Evolutionary conservation across 1,140 invertebrate species (phyloP), one percentile per base, ranked within the genome.

Genomic region (Bemisia tabaci): DNA sequence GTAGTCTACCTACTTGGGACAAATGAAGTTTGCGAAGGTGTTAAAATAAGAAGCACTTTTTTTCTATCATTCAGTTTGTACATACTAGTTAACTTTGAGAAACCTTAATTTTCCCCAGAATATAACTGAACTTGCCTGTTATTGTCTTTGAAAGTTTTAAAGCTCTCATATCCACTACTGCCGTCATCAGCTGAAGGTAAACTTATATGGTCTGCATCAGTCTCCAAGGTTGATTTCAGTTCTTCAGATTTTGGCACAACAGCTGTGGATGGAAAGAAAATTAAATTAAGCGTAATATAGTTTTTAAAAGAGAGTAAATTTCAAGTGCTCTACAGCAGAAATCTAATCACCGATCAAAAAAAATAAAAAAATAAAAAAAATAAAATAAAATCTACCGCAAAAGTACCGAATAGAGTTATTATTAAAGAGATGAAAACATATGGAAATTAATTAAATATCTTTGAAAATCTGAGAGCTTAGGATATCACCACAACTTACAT

Each of bases 81-180:
- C n/a, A n/a, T n/a, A n/a, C n/a, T n/a, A n/a, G n/a, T n/a, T n/a
- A n/a, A n/a, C n/a, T n/a, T n/a, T n/a, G n/a, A n/a, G n/a, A n/a
- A n/a, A n/a, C n/a, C n/a, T n/a, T n/a, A n/a, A n/a, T n/a, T n/a
- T n/a, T n/a, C n/a, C n/a, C n/a, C n/a, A n/a, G n/a, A n/a, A n/a
- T n/a, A n/a, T n/a, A n/a, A n/a, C n/a, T n/a, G n/a, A n/a, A 27
- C 21, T 21, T 66, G 66, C 68, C 65, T 61, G 2, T 66, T 65
- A 58, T 23, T 64, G 39, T 76, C 79, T 70, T 85, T 85, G 69
- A 85, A 82, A 68, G 84, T 87, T 59, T 70, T 70, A 71, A 91
- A 87, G 72, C 89, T 92, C 72, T 92, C 89, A 71, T 92, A 92
- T 26, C 89, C 90, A 74, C 89, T 91, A 70, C 88, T 91, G 68